Conservation (phyloP, 2,113 vertebrate species). For the Actenoides hombroni region DNA sequence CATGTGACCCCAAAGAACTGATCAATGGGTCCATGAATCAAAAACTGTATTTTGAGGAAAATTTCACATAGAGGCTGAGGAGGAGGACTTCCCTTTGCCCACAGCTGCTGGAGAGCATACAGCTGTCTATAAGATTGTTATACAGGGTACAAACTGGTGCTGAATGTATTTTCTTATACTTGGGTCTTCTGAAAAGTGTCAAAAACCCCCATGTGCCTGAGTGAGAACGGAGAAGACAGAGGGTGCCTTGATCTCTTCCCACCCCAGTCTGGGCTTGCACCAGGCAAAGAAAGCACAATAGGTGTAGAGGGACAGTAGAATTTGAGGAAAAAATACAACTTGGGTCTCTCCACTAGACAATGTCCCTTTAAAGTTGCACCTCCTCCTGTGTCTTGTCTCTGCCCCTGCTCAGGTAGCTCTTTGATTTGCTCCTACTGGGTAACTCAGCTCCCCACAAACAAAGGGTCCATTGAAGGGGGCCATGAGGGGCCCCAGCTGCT, state of each 20-base stretch:
- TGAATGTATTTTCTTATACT: not conserved
- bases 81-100: not conserved
- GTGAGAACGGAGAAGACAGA: not conserved
- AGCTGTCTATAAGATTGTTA: not conserved
- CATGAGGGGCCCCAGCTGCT: fast-evolving
- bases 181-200: not conserved
- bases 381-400: not conserved
- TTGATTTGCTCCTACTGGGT: not conserved
- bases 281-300: not conserved
- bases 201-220: not conserved
- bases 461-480: not conserved
- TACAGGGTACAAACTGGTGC: not conserved
- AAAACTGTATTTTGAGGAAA: not conserved
- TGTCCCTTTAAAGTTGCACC: not conserved
- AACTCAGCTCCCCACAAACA: fast-evolving
- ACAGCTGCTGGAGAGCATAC: not conserved
- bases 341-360: not conserved
- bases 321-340: fast-evolving
- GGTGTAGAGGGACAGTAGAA: fast-evolving
- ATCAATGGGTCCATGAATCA: not conserved
- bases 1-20: not conserved
- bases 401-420: not conserved
- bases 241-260: fast-evolving
- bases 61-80: not conserved
- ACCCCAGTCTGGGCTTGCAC: not conserved